Evolutionary conservation across 2,888 invertebrate species (phyloP).

Genomic region (Panzeria rudis): DNA sequence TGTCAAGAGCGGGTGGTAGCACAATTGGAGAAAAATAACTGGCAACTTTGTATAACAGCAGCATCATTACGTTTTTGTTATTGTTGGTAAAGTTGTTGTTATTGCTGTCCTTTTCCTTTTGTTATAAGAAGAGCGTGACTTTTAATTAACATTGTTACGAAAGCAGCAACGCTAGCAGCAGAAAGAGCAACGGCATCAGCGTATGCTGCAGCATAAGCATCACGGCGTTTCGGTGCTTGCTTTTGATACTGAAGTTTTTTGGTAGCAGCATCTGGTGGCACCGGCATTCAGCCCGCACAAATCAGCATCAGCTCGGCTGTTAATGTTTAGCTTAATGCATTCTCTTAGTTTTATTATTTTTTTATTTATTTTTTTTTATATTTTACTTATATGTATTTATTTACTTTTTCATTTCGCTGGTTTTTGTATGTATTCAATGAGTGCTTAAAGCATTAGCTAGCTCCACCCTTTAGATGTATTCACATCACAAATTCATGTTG

Average conservation of each 20-base stretch:
- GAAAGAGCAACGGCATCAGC: background rate
- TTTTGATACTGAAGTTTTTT: too few species aligned
- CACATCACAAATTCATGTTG: constrained; percentile 54
- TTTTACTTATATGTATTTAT: constrained; percentile 30
- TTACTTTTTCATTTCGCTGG: constrained; percentile 50
- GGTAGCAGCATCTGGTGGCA: background rate
- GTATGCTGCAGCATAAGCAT: constrained; percentile 14
- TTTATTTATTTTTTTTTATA: background rate
- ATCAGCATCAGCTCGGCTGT: constrained; percentile 13
- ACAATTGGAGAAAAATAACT: background rate
- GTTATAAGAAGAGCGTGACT: constrained; percentile 45
- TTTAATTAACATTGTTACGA: constrained; percentile 61
- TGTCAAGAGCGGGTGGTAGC: background rate
- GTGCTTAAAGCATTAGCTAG: constrained; percentile 68
- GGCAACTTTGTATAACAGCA: constrained; percentile 26
- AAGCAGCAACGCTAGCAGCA: constrained; percentile 9
- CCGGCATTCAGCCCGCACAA: background rate
- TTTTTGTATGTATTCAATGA: constrained; percentile 54
- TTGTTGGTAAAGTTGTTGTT: background rate
- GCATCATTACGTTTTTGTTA: constrained; percentile 21
- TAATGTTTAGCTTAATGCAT: constrained; percentile 58
- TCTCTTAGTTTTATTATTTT: constrained; percentile 50
- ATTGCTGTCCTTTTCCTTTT: constrained; percentile 48
- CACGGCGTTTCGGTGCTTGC: background rate
- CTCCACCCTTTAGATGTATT: constrained; percentile 68